These are phyloP conservation scores for Episyrphus balteatus DNA, from an alignment of 1,140 invertebrate genomes.

Conservation along the genomic window DNA sequence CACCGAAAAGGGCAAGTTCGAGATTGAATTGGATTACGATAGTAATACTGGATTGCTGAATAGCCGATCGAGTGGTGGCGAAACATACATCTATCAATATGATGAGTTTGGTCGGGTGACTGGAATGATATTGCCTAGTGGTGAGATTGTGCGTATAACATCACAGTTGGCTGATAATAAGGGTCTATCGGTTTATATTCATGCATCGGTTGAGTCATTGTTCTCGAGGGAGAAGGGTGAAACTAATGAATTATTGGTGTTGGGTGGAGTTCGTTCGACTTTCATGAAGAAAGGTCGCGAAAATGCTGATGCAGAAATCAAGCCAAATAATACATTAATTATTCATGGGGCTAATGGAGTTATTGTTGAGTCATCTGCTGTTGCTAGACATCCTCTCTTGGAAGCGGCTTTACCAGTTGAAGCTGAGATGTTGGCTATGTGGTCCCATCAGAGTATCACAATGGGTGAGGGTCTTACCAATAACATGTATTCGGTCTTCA, in stretches of 20 bases:
- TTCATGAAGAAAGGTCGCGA: slow-evolving; percentile 50
- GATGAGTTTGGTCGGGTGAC: slow-evolving; percentile 74
- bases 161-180: slow-evolving; percentile 63
- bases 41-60: slow-evolving; percentile 67
- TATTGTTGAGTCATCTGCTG: slow-evolving; percentile 59
- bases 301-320: slow-evolving; percentile 57
- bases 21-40: slow-evolving; percentile 77
- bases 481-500: slow-evolving; percentile 68
- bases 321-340: slow-evolving; percentile 65
- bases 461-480: slow-evolving; percentile 65
- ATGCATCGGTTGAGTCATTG: slow-evolving; percentile 30
- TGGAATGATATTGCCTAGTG: slow-evolving; percentile 76
- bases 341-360: slow-evolving; percentile 57
- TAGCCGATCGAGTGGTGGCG: slow-evolving; percentile 67
- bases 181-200: slow-evolving; percentile 60
- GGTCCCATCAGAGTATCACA: slow-evolving; percentile 65
- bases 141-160: slow-evolving; percentile 69
- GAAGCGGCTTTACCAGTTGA: slow-evolving; percentile 81
- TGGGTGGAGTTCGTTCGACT: slow-evolving; percentile 45
- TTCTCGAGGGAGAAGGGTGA: slow-evolving; percentile 32
- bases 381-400: slow-evolving; percentile 73
- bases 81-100: slow-evolving; percentile 82
- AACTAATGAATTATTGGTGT: slow-evolving; percentile 42
- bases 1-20: slow-evolving; percentile 65
- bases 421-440: slow-evolving; percentile 81